Conservation (phyloP, 2,113 vertebrate genomes). For the Panurus biarmicus region DNA sequence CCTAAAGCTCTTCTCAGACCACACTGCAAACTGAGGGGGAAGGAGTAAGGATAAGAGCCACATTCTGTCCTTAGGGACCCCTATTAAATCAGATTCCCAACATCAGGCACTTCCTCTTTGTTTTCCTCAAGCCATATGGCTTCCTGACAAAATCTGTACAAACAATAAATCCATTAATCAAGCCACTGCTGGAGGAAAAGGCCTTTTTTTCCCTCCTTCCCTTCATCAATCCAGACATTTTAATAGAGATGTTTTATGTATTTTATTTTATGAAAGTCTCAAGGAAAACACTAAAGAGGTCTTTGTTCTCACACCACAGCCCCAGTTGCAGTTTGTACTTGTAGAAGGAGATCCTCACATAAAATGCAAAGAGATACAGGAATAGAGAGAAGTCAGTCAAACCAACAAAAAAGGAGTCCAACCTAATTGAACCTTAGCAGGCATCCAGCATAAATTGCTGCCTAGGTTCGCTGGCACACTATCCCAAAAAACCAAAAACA, state of each 20-base stretch:
- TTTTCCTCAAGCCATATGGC: conserved; percentile 46
- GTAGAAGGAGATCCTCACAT: not conserved
- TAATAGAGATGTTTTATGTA: not conserved
- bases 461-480: not conserved
- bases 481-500: not conserved
- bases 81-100: conserved; percentile 35
- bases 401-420: not conserved
- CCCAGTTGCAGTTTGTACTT: not conserved
- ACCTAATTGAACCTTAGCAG: not conserved
- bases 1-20: not conserved
- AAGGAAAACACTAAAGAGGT: not conserved
- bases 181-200: not conserved
- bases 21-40: conserved; percentile 9
- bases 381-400: not conserved
- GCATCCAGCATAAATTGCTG: not conserved
- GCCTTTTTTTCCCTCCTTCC: not conserved
- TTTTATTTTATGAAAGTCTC: not conserved
- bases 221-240: not conserved
- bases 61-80: conserved; percentile 27
- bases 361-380: not conserved
- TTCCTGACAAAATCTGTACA: conserved; percentile 39
- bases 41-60: not conserved
- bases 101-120: conserved; percentile 37
- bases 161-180: conserved; percentile 61
- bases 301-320: not conserved